Evolutionary conservation across 2,113 vertebrate species (phyloP).

Genomic region (Odobenus rosmarus): DNA sequence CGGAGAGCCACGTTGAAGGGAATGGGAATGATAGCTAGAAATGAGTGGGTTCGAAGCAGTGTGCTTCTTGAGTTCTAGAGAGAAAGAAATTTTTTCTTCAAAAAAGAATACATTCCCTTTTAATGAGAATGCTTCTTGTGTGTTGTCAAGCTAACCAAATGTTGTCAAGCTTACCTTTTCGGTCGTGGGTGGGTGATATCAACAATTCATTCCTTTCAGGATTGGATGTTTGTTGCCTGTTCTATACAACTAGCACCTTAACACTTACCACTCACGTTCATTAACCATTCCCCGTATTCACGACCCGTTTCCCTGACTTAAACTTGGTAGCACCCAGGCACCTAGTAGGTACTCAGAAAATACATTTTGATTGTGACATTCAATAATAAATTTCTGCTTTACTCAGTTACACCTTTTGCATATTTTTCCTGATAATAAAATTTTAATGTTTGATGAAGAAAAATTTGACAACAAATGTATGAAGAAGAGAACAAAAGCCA

Average conservation of each 20-base stretch:
- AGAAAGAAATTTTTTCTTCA: neutral
- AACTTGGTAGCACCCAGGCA: neutral
- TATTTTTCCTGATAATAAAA: neutral
- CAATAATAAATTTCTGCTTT: neutral
- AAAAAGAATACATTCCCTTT: neutral
- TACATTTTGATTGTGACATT: neutral
- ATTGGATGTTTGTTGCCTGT: neutral
- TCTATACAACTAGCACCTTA: too few relatives aligned
- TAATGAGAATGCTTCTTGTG: neutral
- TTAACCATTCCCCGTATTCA: neutral
- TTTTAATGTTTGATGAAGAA: conserved; percentile 7
- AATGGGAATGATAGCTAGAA: neutral
- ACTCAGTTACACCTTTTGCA: neutral
- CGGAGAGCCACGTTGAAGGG: neutral
- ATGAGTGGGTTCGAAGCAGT: neutral
- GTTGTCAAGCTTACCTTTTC: neutral
- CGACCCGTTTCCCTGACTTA: neutral
- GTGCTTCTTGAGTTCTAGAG: neutral
- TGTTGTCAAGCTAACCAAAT: neutral
- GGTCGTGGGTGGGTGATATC: neutral
- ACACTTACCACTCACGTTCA: neutral
- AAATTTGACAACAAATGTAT: neutral
- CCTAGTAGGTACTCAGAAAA: neutral
- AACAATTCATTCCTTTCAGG: neutral
- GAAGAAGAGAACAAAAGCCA: neutral